Base-by-base conservation (phyloP, 2,888 invertebrate genomes). In the Palloptera scutellata region DNA sequence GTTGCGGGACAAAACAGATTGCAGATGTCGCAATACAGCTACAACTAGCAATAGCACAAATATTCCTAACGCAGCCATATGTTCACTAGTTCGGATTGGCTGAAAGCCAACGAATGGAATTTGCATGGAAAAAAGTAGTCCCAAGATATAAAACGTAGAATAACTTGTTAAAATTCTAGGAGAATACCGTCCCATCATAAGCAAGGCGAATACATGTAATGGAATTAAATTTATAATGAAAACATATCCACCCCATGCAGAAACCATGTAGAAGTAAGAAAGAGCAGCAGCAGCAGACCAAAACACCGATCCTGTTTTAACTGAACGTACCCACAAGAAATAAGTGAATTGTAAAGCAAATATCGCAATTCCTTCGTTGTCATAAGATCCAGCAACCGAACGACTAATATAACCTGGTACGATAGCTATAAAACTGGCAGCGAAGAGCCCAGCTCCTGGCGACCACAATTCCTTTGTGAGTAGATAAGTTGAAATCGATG, bases 241-340 rank as follows among this genome's bases (percentile, higher is more conserved):
- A 52, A 99, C 98, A 83, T 99, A 99, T 73, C 99, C 99, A 76
- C 99, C 99, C 99, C 99, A 99, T 74, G 98, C 98, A 71, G 98
- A 98, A 1, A 98, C 99, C 99, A 99, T 99, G 86, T 99, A 99
- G 86, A 99, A 98, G 86, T 99, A 99, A 1, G 98, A 96, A 5
- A 99, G 83, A 9, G 99, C 95, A 65, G 98, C 92, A 81, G 96
- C 91, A 45, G 94, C 90, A 5, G 98, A 91, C 98, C 98, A 99
- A 85, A 94, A 98, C 45, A 99, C 91, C 5, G 98, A 96, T 40
- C 99, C 99, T 74, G 95, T 97, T 86, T 98, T 99, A 8, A 99
- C 93, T 66, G 98, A 93, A 84, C 97, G 97, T 60, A 99, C 92
- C 99, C 99, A 99, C 60, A 99, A 87, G 83, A 92, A 99, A 83